These are phyloP conservation scores for Poliocrania exsul DNA, from an alignment of 2,797 vertebrate species.

Conservation along the genomic window DNA sequence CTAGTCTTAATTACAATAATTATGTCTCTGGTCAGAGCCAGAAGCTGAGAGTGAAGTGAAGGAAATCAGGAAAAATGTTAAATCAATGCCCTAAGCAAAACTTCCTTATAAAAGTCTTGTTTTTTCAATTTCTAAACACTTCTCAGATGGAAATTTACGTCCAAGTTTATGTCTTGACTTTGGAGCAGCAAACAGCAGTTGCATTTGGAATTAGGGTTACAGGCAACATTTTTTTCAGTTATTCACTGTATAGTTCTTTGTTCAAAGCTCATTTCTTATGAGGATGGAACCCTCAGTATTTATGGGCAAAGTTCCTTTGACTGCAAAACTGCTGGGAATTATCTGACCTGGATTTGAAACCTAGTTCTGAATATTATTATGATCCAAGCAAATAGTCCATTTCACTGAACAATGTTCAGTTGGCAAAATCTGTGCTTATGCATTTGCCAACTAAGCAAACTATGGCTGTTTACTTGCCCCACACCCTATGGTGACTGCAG, in stretches of 20 bases:
- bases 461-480: background rate
- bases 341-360: background rate
- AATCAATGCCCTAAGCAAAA: background rate
- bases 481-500: background rate
- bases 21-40: slow-evolving; percentile 22
- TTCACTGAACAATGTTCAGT: slow-evolving; percentile 3
- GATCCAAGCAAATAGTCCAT: background rate
- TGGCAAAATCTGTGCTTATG: background rate
- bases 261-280: background rate
- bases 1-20: slow-evolving; percentile 52
- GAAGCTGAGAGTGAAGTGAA: slow-evolving; percentile 6
- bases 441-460: background rate
- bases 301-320: background rate
- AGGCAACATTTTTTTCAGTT: background rate
- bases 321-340: background rate
- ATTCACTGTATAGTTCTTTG: background rate
- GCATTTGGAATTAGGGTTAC: background rate
- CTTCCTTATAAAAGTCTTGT: background rate
- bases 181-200: background rate
- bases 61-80: slow-evolving; percentile 7
- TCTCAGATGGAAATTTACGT: background rate
- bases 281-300: background rate
- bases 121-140: background rate
- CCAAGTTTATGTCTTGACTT: background rate
- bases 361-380: background rate